Evolutionary conservation across 2,888 invertebrate genomes (phyloP), one percentile per base, ranked within the genome.

Genomic region (Heliconius cydno): DNA sequence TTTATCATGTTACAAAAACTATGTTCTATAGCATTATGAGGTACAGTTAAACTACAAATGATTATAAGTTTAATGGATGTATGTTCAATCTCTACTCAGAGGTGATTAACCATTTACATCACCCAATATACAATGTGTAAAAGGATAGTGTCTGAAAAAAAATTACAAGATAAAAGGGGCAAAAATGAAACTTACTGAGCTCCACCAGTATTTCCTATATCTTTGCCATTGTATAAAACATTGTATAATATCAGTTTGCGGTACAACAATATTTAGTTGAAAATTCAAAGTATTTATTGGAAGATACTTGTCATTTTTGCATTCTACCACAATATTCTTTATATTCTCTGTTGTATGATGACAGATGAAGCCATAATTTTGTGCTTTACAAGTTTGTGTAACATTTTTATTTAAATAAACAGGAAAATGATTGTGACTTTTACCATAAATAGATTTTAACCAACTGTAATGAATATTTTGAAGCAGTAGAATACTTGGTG

Each of bases 131-230:
- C 15, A 52, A 52, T 19, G 2, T 52, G 0, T 52, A 15, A 71
- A 70, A 70, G 25, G 15, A n/a, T n/a, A 41, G n/a, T n/a, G 12
- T 25, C n/a, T 41, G 0, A 2, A 13, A 46, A 28, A 9, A 28
- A 28, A 41, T 7, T 41, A 41, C 19, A 52, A 15, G 30, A 34
- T 28, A 28, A 81, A 38, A 7, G 9, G 77, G 78, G 71, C 2
- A 30, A 71, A 78, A 70, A 76, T 65, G 13, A 38, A 22, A 73
- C 94, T 93, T 84, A 97, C 96, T 89, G 97, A 97, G 91, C 98
- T 96, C 98, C 98, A 98, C 98, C 98, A 98, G 85, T 97, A 96
- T 88, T 97, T 97, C 79, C 98, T 95, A 86, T 97, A 97, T 82
- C 97, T 95, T 87, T 98, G 98, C 94, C 97, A 96, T 84, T 96